phyloP scores from a whole-genome alignment of 1,140 invertebrate species.

The Drosophila pallidifrons region DNA sequence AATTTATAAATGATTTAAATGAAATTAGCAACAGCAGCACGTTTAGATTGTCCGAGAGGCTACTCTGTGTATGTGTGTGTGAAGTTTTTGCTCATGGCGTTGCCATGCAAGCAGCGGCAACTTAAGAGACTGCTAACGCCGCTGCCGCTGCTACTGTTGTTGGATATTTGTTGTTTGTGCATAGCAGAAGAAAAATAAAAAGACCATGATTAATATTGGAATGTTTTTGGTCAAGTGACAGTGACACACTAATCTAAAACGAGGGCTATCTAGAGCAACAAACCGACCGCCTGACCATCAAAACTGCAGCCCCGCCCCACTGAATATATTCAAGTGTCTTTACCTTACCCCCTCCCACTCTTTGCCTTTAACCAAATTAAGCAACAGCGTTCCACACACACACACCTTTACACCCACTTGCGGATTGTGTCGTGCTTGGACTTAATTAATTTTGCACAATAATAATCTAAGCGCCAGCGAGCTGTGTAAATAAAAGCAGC shows the following conservation, averaged over 20 bases:
- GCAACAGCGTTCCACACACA: slow-evolving; percentile 21
- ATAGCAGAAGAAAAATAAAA: slow-evolving; percentile 15
- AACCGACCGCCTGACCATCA: slow-evolving; percentile 26
- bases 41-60: background rate
- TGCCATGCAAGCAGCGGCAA: slow-evolving; percentile 48
- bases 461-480: slow-evolving; percentile 64
- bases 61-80: slow-evolving; percentile 18
- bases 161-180: slow-evolving; percentile 39
- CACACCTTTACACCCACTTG: background rate
- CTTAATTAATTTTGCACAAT: slow-evolving; percentile 78
- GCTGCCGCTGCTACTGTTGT: slow-evolving; percentile 12
- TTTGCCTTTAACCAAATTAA: slow-evolving; percentile 29
- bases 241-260: slow-evolving; percentile 36
- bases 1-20: slow-evolving; percentile 6
- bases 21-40: slow-evolving; percentile 9
- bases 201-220: slow-evolving; percentile 41
- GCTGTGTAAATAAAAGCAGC: slow-evolving; percentile 52
- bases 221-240: slow-evolving; percentile 43
- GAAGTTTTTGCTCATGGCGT: slow-evolving; percentile 55
- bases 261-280: slow-evolving; percentile 4
- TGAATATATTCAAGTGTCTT: slow-evolving; percentile 30
- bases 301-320: slow-evolving; percentile 37
- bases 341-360: background rate
- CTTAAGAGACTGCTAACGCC: slow-evolving; percentile 26
- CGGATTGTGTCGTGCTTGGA: slow-evolving; percentile 63